Evolutionary conservation across 2,113 vertebrate genomes (phyloP).

Genomic region (Dipodomys merriami): DNA sequence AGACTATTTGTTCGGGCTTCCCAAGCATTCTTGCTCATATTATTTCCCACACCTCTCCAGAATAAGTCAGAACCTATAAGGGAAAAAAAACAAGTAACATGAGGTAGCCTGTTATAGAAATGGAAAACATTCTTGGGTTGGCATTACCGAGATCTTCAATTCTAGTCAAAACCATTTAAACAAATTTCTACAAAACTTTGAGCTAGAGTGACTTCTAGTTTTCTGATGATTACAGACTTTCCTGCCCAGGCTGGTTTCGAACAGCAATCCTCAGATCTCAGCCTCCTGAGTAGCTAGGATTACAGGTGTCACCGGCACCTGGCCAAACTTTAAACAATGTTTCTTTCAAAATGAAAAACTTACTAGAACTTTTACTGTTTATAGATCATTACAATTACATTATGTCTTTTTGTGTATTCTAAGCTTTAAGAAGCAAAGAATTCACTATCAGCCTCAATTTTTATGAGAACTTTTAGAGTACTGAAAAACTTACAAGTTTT

Average conservation of each 20-base stretch:
- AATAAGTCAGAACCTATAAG: slow-evolving; percentile 90
- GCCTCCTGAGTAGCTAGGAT: too few relatives aligned
- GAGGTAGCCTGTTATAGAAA: neutral
- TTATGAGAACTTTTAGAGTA: neutral
- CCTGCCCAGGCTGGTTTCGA: too few relatives aligned
- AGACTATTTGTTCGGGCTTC: slow-evolving; percentile 86
- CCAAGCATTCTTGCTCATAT: slow-evolving; percentile 89
- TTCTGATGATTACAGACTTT: too few relatives aligned
- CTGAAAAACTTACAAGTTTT: slow-evolving; percentile 4
- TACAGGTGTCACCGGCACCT: too few relatives aligned
- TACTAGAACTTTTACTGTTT: neutral
- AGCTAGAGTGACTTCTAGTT: too few relatives aligned
- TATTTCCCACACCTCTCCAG: slow-evolving; percentile 84
- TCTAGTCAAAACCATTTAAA: neutral
- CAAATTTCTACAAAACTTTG: neutral
- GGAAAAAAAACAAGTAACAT: neutral
- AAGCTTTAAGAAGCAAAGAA: slow-evolving; percentile 14
- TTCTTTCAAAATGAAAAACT: slow-evolving; percentile 1
- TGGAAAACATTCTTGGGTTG: neutral
- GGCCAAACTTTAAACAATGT: too few relatives aligned
- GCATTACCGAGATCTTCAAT: neutral
- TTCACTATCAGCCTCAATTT: neutral
- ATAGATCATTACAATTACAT: neutral
- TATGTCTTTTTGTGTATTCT: slow-evolving; percentile 14
- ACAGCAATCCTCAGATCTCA: too few relatives aligned